Evolutionary conservation across 1,140 invertebrate species (phyloP).

Genomic region (Pogonomyrmex barbatus): DNA sequence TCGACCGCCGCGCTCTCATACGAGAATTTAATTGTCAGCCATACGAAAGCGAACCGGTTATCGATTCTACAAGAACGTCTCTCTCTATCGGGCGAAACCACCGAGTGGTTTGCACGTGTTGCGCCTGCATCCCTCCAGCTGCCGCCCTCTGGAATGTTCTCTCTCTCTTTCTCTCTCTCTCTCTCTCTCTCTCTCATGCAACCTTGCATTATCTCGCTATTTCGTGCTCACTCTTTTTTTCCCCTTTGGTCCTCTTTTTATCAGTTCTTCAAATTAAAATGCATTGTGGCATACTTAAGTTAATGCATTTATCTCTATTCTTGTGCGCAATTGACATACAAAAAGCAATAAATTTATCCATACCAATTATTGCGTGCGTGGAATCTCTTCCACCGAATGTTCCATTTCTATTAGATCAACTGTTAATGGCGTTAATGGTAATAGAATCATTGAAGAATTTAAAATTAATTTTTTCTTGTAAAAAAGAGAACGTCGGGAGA

Average conservation of each 20-base stretch:
- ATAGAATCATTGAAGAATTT: slow-evolving; percentile 21
- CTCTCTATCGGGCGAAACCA: slow-evolving; percentile 52
- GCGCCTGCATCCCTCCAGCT: slow-evolving; percentile 50
- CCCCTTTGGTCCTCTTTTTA: neutral
- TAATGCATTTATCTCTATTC: slow-evolving; percentile 46
- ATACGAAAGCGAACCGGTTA: slow-evolving; percentile 75
- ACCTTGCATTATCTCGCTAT: slow-evolving; percentile 3
- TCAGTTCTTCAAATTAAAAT: slow-evolving; percentile 44
- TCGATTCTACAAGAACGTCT: slow-evolving; percentile 73
- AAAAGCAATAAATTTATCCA: slow-evolving; percentile 44
- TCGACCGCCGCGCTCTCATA: slow-evolving; percentile 67
- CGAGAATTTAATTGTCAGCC: slow-evolving; percentile 80
- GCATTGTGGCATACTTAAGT: slow-evolving; percentile 48
- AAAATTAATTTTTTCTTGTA: neutral
- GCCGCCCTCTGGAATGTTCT: slow-evolving; percentile 54
- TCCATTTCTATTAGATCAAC: slow-evolving; percentile 19
- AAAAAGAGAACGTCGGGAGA: neutral
- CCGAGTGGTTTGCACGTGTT: slow-evolving; percentile 59
- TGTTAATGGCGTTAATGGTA: slow-evolving; percentile 30
- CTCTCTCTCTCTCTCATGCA: neutral
- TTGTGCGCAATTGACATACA: neutral
- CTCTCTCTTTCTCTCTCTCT: neutral
- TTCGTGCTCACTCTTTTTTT: neutral
- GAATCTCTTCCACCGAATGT: neutral
- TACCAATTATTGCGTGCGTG: slow-evolving; percentile 10